These are phyloP conservation scores for Tricholauxania praeusta DNA, from an alignment of 2,888 invertebrate species.

Conservation along the genomic window DNA sequence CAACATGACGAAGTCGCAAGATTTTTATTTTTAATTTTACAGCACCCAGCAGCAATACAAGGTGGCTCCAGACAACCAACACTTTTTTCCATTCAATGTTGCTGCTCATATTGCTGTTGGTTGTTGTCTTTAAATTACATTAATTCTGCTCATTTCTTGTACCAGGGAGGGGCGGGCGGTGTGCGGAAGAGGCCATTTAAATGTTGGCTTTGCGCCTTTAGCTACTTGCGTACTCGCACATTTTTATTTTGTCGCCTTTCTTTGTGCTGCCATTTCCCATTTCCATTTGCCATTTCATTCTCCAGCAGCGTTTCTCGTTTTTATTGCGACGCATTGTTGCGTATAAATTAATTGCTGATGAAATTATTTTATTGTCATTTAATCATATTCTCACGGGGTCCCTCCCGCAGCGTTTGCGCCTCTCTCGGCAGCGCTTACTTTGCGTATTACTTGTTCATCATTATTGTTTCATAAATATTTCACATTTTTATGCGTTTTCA, in stretches of 20 bases:
- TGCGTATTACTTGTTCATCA: neutral
- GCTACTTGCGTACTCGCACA: neutral
- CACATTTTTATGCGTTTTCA: slow-evolving; percentile 1
- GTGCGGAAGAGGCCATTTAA: neutral
- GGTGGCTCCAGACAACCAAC: slow-evolving; percentile 6
- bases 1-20: slow-evolving; percentile 5
- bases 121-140: slow-evolving; percentile 26
- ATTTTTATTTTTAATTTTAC: neutral
- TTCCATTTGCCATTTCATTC: neutral
- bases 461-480: slow-evolving; percentile 25
- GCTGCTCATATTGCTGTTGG: slow-evolving; percentile 23
- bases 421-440: neutral
- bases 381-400: slow-evolving; percentile 25
- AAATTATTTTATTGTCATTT: slow-evolving; percentile 38
- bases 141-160: neutral
- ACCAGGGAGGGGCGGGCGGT: neutral
- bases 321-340: slow-evolving; percentile 33
- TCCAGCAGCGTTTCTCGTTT: slow-evolving; percentile 8
- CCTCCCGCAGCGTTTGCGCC: neutral
- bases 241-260: neutral
- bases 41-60: neutral
- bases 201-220: neutral
- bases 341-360: slow-evolving; percentile 38
- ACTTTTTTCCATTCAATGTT: slow-evolving; percentile 22
- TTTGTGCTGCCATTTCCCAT: neutral